Percentiles rank a stretch among this genome's conserved stretches.
These are phyloP conservation scores for Origma solitaria DNA, from an alignment of 2,113 vertebrate genomes.

Conservation along the genomic window DNA sequence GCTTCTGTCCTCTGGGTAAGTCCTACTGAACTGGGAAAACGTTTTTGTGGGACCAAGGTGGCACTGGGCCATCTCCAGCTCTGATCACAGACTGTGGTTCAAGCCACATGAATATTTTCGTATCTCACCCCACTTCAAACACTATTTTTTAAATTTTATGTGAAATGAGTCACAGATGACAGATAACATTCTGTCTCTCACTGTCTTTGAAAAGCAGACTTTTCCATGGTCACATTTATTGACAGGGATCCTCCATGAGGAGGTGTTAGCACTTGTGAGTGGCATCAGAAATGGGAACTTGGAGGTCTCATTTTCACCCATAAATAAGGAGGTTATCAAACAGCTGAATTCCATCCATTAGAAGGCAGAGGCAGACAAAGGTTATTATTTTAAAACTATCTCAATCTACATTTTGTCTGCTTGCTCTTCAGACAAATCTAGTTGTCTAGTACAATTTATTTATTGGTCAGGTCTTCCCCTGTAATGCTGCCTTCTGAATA, in stretches of 20 bases:
- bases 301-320: not conserved
- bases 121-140: not conserved
- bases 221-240: not conserved
- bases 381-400: not conserved
- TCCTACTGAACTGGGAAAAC: not conserved
- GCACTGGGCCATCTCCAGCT: not conserved
- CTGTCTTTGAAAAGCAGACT: not conserved
- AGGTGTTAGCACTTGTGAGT: not conserved
- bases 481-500: not conserved
- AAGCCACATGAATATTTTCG: not conserved
- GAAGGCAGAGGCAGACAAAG: not conserved
- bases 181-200: not conserved
- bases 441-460: not conserved
- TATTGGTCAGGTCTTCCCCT: not conserved
- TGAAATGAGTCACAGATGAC: not conserved
- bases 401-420: not conserved
- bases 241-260: not conserved
- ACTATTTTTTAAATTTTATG: not conserved
- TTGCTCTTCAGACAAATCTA: not conserved
- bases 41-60: not conserved
- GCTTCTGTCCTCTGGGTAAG: not conserved
- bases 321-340: not conserved
- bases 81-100: not conserved
- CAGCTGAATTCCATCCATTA: not conserved
- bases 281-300: not conserved